Percentiles rank a stretch among this genome's conserved stretches.
Conservation (phyloP, 2,888 invertebrate species). For the Tetrapedia diversipes region DNA sequence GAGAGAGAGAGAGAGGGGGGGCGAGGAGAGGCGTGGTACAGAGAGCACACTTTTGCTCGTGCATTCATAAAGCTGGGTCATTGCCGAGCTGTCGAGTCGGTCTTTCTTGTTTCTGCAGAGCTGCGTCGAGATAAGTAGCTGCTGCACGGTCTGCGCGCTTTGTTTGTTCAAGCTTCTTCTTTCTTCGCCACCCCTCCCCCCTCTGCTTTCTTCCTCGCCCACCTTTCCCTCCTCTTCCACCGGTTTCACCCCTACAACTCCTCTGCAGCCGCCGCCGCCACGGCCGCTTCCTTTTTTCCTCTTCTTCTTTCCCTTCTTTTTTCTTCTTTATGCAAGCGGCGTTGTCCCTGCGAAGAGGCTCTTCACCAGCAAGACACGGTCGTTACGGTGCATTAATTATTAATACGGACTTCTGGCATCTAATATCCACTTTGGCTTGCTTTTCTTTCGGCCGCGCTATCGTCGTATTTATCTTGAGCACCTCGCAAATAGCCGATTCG, state of each 20-base stretch:
- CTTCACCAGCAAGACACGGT: slow-evolving; percentile 60
- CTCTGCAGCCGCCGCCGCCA: too few species aligned
- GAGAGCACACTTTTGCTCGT: slow-evolving; percentile 54
- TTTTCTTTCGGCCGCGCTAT: slow-evolving; percentile 23
- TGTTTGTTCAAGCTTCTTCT: slow-evolving; percentile 69
- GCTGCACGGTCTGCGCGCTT: slow-evolving; percentile 59
- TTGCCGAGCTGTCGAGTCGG: slow-evolving; percentile 67
- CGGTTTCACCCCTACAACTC: too few species aligned
- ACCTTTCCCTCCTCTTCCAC: not conserved
- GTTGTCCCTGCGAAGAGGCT: slow-evolving; percentile 32
- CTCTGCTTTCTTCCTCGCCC: not conserved
- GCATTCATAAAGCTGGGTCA: slow-evolving; percentile 71
- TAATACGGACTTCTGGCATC: slow-evolving; percentile 59
- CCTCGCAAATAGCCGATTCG: slow-evolving; percentile 41
- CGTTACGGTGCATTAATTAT: slow-evolving; percentile 70
- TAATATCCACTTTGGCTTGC: slow-evolving; percentile 48
- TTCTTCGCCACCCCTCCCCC: not conserved
- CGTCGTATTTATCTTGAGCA: slow-evolving; percentile 55
- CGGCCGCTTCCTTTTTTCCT: not conserved
- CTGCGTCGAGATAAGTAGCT: slow-evolving; percentile 67
- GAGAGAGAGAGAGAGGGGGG: too few species aligned
- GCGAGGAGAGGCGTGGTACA: slow-evolving; percentile 4
- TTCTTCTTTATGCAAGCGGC: slow-evolving; percentile 23
- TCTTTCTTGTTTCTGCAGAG: slow-evolving; percentile 64
- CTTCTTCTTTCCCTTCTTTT: slow-evolving; percentile 7